Evolutionary conservation across 2,113 vertebrate genomes (phyloP).

Genomic region (Chlorodrepanis virens): DNA sequence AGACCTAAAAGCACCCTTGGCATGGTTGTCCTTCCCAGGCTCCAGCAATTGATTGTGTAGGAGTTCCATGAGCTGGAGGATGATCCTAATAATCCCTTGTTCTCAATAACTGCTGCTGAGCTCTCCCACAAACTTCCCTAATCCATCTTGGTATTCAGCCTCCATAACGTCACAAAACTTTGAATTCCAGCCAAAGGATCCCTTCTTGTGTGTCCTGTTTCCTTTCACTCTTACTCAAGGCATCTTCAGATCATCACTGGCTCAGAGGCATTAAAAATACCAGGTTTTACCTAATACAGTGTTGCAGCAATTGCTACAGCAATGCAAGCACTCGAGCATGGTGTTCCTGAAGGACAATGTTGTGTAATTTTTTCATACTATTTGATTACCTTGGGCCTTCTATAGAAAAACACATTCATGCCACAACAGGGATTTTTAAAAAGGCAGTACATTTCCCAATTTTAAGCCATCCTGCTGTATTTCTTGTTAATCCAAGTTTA

Average conservation of each 20-base stretch:
- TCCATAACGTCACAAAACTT: background rate
- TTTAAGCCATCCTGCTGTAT: background rate
- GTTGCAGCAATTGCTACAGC: background rate
- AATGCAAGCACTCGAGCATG: background rate
- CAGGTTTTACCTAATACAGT: background rate
- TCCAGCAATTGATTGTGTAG: accelerated
- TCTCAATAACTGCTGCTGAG: background rate
- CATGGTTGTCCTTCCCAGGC: background rate
- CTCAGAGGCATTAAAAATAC: background rate
- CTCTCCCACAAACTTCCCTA: background rate
- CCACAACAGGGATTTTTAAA: background rate
- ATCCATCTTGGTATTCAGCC: background rate
- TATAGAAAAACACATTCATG: background rate
- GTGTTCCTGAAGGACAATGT: background rate
- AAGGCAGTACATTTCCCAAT: background rate
- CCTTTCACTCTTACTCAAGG: background rate
- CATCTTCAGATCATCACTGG: background rate
- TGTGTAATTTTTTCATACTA: background rate
- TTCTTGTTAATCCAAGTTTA: background rate
- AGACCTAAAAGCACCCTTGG: background rate
- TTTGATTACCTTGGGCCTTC: background rate
- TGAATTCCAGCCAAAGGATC: background rate
- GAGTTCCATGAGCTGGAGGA: background rate
- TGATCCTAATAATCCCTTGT: background rate
- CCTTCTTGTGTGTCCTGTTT: background rate